A percentile compares a stretch with the other conserved stretches of the same genome.
Conservation (phyloP, 1,140 invertebrate genomes). For the Ceratina calcarata region DNA sequence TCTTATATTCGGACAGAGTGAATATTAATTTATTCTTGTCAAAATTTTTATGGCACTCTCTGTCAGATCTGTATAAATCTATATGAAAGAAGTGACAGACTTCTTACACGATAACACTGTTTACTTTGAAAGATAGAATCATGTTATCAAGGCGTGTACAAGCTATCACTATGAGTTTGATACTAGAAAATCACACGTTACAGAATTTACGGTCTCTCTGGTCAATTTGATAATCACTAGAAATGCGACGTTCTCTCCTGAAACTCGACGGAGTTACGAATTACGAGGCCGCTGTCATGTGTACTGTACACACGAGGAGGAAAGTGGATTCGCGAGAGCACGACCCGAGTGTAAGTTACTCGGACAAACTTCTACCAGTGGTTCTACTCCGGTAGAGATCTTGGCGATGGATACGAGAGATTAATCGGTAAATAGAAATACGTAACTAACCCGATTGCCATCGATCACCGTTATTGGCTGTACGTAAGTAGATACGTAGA, state of each 20-base stretch:
- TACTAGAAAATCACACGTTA: too few species aligned
- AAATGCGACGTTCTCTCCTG: background rate
- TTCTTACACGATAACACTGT: too few species aligned
- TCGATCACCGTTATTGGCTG: constrained; percentile 12
- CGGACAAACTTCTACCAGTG: constrained; percentile 4
- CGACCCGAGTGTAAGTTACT: constrained; percentile 12
- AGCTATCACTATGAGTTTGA: too few species aligned
- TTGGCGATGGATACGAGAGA: constrained; percentile 11
- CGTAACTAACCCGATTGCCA: background rate
- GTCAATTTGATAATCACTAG: constrained; percentile 7
- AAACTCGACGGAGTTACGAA: background rate
- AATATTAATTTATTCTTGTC: too few species aligned
- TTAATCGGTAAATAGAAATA: constrained; percentile 24
- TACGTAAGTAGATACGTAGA: too few species aligned
- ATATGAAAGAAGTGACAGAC: too few species aligned
- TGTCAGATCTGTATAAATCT: too few species aligned
- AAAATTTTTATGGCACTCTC: too few species aligned
- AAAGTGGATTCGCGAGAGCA: constrained; percentile 22
- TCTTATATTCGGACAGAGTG: too few species aligned
- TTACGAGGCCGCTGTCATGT: too few species aligned
- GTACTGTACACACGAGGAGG: background rate
- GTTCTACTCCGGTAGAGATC: background rate
- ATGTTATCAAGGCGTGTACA: too few species aligned
- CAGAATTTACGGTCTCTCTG: background rate
- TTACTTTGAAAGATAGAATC: too few species aligned